Base-by-base conservation (phyloP, 2,797 vertebrate genomes). In the Esox lucius region DNA sequence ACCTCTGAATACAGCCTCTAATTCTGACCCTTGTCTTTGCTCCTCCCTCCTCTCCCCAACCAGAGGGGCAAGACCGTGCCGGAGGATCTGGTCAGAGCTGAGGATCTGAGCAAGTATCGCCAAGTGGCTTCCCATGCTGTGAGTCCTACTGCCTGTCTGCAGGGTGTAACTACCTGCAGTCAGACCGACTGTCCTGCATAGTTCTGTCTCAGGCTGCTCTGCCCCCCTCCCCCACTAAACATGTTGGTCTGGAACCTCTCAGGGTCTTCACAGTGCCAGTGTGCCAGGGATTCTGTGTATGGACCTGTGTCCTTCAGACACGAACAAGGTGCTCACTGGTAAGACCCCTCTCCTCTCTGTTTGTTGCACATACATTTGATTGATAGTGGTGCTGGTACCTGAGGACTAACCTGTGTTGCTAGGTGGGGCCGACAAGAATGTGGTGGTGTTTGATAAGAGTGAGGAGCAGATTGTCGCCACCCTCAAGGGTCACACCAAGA, bases 1-100 rank as follows among this genome's bases (percentile, higher is more conserved):
- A 28, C 70, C 8, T 49, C 7, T 56, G 19, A 68, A 8, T 4
- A 19, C 4, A 42, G 13, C 17, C 35, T 19, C 33, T 4, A 4
- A 35, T n/a, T 68, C 4, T 42, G 11, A 39, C 31, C 16, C 31
- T 68, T 28, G 16, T 72, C 74, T 24, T 31, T n/a, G 12, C 46
- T 72, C n/a, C 26, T 6, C 12, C 17, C 76, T 2, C 42, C 6
- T 71, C 26, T 73, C 56, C 77, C 56, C 73, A 33, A 33, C 17
- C 84, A 99, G 98, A 96, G 98, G 82, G 98, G 98, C 64, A 99
- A 99, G 88, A 98, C 97, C 0, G 97, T 99, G n/a, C 98, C 98
- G 0, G 98, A 99, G 84, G 97, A 99, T 84, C 91, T 99, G 88
- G 96, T 99, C 85, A 95, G 98, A 83, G 93, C 96, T 0, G 98